These are phyloP conservation scores for Steatocranus sp. DNA, from an alignment of 2,797 vertebrate genomes.

Conservation along the genomic window DNA sequence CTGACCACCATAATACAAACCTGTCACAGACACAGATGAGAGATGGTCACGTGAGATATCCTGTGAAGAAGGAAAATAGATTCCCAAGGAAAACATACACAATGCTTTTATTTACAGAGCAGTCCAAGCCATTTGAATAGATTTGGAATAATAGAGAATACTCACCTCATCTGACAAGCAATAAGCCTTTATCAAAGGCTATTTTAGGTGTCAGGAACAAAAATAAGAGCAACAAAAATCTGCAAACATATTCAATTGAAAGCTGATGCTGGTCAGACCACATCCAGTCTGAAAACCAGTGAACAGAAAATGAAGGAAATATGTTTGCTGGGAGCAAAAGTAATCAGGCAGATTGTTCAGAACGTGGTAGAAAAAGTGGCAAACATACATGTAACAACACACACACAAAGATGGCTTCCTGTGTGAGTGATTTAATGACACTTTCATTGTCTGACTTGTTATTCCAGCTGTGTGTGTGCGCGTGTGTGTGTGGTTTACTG, in stretches of 20 bases:
- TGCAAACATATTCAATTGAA: slow-evolving; percentile 46
- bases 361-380: slow-evolving; percentile 43
- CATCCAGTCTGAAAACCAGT: slow-evolving; percentile 31
- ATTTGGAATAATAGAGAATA: slow-evolving; percentile 31
- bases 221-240: slow-evolving; percentile 13
- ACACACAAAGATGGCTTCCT: slow-evolving; percentile 4
- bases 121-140: slow-evolving; percentile 56
- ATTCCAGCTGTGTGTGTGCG: slow-evolving; percentile 30
- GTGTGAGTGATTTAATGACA: slow-evolving; percentile 63
- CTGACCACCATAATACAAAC: slow-evolving; percentile 38
- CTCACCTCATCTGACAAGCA: slow-evolving; percentile 54
- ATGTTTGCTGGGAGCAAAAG: slow-evolving; percentile 21
- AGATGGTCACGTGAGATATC: slow-evolving; percentile 34
- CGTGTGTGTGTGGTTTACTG: background rate
- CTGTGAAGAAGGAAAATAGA: slow-evolving; percentile 38
- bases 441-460: slow-evolving; percentile 67
- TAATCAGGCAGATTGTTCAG: slow-evolving; percentile 59
- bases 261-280: background rate
- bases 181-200: slow-evolving; percentile 44
- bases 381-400: slow-evolving; percentile 34
- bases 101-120: slow-evolving; percentile 37
- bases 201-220: slow-evolving; percentile 48
- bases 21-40: slow-evolving; percentile 28
- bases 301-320: slow-evolving; percentile 29
- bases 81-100: slow-evolving; percentile 45